These are phyloP conservation scores for Eledona agricola DNA, from an alignment of 2,888 invertebrate species.

Conservation along the genomic window DNA sequence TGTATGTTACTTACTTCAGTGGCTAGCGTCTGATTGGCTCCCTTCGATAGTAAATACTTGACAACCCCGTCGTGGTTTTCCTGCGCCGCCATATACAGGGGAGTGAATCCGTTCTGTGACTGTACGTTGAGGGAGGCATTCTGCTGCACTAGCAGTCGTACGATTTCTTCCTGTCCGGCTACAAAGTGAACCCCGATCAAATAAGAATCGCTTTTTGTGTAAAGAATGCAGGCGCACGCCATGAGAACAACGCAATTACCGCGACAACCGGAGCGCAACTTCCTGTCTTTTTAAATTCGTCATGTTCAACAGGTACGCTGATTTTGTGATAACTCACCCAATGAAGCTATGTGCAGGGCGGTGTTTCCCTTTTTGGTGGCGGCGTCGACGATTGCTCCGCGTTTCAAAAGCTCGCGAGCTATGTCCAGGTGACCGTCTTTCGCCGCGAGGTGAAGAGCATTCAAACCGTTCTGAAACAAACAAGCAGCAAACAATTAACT, in stretches of 20 bases:
- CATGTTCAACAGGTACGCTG: too few relatives aligned
- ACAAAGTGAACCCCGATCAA: slow-evolving; percentile 6
- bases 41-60: slow-evolving; percentile 89
- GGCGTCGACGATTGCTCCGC: slow-evolving; percentile 96
- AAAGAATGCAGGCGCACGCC: slow-evolving; percentile 1
- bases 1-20: slow-evolving; percentile 72
- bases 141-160: slow-evolving; percentile 90
- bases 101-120: slow-evolving; percentile 98
- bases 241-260: slow-evolving; percentile 27
- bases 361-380: slow-evolving; percentile 99
- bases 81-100: slow-evolving; percentile 99
- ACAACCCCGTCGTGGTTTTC: slow-evolving; percentile 98
- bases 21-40: slow-evolving; percentile 97
- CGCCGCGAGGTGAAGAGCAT: slow-evolving; percentile 96
- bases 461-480: slow-evolving; percentile 90
- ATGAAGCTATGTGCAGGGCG: slow-evolving; percentile 96
- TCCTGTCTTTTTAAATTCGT: slow-evolving; percentile 23
- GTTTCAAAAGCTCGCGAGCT: slow-evolving; percentile 89
- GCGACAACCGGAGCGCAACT: slow-evolving; percentile 40
- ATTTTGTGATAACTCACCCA: too few relatives aligned
- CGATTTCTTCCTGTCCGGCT: slow-evolving; percentile 97
- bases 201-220: slow-evolving; percentile 5
- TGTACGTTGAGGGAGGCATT: slow-evolving; percentile 98
- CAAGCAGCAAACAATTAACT: slow-evolving; percentile 8
- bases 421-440: slow-evolving; percentile 98